Evolutionary conservation across 1,140 invertebrate genomes (phyloP).

Genomic region (Himalopsyche phryganea): DNA sequence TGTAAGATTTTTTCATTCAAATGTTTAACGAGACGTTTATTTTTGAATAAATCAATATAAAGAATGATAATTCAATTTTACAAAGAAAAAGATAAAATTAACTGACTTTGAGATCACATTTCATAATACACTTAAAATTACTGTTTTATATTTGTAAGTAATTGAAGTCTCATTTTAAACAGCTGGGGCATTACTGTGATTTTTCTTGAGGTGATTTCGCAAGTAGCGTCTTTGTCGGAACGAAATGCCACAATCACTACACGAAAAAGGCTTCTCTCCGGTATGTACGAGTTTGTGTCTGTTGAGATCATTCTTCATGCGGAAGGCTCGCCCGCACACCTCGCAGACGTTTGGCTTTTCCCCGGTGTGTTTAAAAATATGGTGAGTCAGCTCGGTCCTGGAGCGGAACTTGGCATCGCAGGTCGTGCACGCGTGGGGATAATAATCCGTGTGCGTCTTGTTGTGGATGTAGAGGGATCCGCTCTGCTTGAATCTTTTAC

Average conservation of each 20-base stretch:
- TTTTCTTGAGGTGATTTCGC: conserved; percentile 33
- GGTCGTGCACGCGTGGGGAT: conserved; percentile 57
- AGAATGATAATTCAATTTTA: too few species aligned
- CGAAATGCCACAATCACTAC: conserved; percentile 31
- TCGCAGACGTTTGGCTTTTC: conserved; percentile 64
- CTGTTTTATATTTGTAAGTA: too few species aligned
- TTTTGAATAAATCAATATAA: too few species aligned
- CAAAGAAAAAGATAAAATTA: too few species aligned
- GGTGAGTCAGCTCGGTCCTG: conserved; percentile 54
- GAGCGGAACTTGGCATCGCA: conserved; percentile 63
- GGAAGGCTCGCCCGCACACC: conserved; percentile 58
- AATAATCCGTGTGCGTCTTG: conserved; percentile 54
- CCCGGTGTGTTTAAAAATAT: conserved; percentile 62
- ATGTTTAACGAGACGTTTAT: too few species aligned
- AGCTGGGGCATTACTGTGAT: too few species aligned
- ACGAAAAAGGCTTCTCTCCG: conserved; percentile 40
- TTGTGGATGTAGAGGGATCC: conserved; percentile 44
- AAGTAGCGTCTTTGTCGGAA: conserved; percentile 33
- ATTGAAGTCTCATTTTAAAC: too few species aligned
- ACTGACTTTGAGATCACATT: too few species aligned
- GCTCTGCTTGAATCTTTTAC: conserved; percentile 46
- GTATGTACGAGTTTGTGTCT: conserved; percentile 51
- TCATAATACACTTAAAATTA: too few species aligned
- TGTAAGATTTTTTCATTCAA: too few species aligned
- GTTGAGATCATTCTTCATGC: conserved; percentile 60